A percentile compares a stretch with the other conserved stretches of the same genome.
Conservation (phyloP, 2,888 invertebrate species). For the Craniophora ligustri region DNA sequence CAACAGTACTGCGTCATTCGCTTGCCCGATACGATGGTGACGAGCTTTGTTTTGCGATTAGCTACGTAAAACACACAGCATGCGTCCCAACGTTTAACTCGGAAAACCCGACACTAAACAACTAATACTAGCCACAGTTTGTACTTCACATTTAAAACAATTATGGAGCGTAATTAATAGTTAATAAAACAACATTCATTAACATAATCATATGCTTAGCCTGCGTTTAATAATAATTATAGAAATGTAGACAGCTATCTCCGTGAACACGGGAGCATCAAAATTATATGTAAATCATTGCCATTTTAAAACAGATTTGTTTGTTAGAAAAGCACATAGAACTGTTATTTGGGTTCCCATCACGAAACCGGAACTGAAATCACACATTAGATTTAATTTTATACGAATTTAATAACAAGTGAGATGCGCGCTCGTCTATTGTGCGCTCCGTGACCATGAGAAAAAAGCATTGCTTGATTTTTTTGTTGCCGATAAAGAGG, state of each 20-base stretch:
- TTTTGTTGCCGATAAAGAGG: slow-evolving; percentile 84
- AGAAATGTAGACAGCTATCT: slow-evolving; percentile 60
- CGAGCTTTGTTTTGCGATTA: slow-evolving; percentile 34
- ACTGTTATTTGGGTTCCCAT: slow-evolving; percentile 82
- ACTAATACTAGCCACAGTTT: slow-evolving; percentile 30
- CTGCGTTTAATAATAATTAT: slow-evolving; percentile 51
- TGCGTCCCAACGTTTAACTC: slow-evolving; percentile 17
- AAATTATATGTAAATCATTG: slow-evolving; percentile 68
- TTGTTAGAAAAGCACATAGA: slow-evolving; percentile 69
- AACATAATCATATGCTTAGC: slow-evolving; percentile 41
- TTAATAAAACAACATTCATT: slow-evolving; percentile 52
- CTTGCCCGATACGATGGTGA: slow-evolving; percentile 36
- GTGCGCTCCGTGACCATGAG: slow-evolving; percentile 80
- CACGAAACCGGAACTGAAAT: slow-evolving; percentile 85
- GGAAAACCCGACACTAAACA: slow-evolving; percentile 32
- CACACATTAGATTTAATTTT: slow-evolving; percentile 88
- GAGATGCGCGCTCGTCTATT: slow-evolving; percentile 80
- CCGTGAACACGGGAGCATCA: slow-evolving; percentile 58
- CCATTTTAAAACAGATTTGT: slow-evolving; percentile 65
- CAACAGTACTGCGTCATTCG: slow-evolving; percentile 46
- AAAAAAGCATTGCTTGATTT: slow-evolving; percentile 79
- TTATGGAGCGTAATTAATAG: slow-evolving; percentile 42
- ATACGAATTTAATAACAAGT: slow-evolving; percentile 88
- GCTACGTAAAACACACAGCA: slow-evolving; percentile 15
- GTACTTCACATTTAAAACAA: slow-evolving; percentile 44